phyloP scores from a whole-genome alignment of 2,888 invertebrate genomes.

The Stegana nigrithorax region DNA sequence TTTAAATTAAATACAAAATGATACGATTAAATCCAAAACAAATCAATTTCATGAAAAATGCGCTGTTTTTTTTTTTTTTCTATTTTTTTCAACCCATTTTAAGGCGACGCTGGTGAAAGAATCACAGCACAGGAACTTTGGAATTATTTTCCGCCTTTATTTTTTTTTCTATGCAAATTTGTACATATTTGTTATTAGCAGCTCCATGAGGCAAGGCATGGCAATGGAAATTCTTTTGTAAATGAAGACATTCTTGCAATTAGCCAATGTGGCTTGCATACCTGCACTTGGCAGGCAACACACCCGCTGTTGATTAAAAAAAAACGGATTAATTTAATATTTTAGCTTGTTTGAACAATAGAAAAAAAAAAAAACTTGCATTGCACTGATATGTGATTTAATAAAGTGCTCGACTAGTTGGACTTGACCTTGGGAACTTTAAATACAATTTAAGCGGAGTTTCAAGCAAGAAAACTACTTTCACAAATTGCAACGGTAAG shows the following conservation, averaged over 20 bases:
- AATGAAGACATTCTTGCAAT: too few species aligned
- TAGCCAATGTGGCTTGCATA: too few species aligned
- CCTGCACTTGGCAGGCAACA: background rate
- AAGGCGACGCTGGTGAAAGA: too few species aligned
- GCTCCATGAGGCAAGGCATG: too few species aligned
- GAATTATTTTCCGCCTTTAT: too few species aligned
- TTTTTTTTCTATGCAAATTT: too few species aligned
- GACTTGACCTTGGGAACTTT: constrained; percentile 54
- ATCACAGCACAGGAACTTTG: too few species aligned
- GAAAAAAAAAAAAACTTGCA: too few species aligned
- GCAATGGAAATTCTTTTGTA: too few species aligned
- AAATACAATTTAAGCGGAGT: constrained; percentile 42
- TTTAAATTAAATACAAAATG: constrained; percentile 67
- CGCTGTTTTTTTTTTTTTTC: background rate
- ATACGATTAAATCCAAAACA: constrained; percentile 65
- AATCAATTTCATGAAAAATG: constrained; percentile 30
- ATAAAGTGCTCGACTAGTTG: too few species aligned
- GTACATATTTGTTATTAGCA: too few species aligned
- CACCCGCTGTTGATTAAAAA: background rate
- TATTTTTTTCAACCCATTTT: background rate
- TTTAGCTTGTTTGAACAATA: background rate
- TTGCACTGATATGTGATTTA: too few species aligned
- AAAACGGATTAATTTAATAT: background rate
- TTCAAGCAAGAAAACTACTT: constrained; percentile 53
- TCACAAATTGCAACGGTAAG: constrained; percentile 45